A percentile compares a stretch with the other conserved stretches of the same genome.
Conservation (phyloP, 2,797 vertebrate species). For the Acanthopagrus latus region DNA sequence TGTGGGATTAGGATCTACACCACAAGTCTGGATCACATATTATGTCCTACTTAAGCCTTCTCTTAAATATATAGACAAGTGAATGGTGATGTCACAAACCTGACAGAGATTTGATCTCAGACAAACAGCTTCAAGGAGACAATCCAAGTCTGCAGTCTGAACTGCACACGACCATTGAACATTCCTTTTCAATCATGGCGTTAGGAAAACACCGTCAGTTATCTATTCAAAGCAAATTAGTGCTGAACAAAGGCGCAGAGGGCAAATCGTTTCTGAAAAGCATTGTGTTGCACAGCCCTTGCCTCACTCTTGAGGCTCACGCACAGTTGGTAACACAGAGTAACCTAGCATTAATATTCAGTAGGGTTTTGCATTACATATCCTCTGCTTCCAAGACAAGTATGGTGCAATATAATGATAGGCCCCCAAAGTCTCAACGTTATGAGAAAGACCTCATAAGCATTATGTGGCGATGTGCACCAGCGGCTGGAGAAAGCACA, state of each 20-base stretch:
- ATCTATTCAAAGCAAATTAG: constrained; percentile 62
- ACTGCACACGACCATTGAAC: constrained; percentile 17
- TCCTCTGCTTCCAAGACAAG: constrained; percentile 67
- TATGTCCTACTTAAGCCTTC: constrained; percentile 45
- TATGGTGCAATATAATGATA: constrained; percentile 59
- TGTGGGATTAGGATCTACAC: constrained; percentile 61
- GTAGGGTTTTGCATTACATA: constrained; percentile 66
- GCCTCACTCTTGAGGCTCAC: constrained; percentile 63
- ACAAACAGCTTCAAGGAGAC: constrained; percentile 35
- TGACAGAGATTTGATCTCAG: constrained; percentile 37
- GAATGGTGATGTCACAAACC: constrained; percentile 8
- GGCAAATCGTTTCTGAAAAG: constrained; percentile 62
- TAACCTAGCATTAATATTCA: constrained; percentile 80
- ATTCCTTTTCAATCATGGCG: constrained; percentile 35
- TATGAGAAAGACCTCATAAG: constrained; percentile 46
- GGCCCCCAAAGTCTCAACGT: constrained; percentile 55
- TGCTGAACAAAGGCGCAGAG: constrained; percentile 55
- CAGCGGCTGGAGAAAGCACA: constrained; percentile 12
- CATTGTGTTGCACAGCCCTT: constrained; percentile 66
- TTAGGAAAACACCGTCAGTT: constrained; percentile 38
- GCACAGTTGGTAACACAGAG: constrained; percentile 61
- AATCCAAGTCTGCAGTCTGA: constrained; percentile 11
- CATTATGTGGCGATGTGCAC: constrained; percentile 49
- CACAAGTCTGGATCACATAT: constrained; percentile 52
- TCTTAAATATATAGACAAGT: constrained; percentile 47